These are phyloP conservation scores for Melikaiella ostensackeni DNA, from an alignment of 2,888 invertebrate genomes.

Conservation along the genomic window DNA sequence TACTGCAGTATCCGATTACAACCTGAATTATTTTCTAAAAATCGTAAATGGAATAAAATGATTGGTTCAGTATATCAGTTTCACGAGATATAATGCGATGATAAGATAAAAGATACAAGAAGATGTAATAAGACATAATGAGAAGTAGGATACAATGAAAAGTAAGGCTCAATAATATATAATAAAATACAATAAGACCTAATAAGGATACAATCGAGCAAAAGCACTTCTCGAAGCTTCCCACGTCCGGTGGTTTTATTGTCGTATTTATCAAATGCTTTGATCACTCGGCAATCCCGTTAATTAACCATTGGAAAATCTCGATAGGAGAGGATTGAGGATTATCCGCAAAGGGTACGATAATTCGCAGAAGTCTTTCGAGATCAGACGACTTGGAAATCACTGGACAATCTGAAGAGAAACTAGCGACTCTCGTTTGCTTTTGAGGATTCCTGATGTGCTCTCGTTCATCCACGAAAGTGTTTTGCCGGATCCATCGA, in stretches of 20 bases:
- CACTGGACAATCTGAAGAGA: constrained; percentile 25
- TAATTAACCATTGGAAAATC: constrained; percentile 37
- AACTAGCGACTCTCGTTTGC: constrained; percentile 1
- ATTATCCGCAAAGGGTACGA: constrained; percentile 37
- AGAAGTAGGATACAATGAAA: neutral
- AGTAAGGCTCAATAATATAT: neutral
- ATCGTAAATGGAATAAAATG: constrained; percentile 6
- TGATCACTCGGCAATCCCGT: constrained; percentile 31
- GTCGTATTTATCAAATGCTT: constrained; percentile 29
- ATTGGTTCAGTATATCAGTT: neutral
- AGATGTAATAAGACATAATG: constrained; percentile 13
- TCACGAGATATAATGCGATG: neutral
- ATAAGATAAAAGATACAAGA: neutral
- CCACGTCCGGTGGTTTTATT: constrained; percentile 22
- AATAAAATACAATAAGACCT: constrained; percentile 12
- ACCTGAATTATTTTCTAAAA: neutral
- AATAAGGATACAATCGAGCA: constrained; percentile 35
- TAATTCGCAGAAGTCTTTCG: constrained; percentile 35
- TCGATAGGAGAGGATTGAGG: constrained; percentile 29
- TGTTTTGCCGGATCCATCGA: constrained; percentile 20
- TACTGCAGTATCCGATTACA: constrained; percentile 13
- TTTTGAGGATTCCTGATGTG: constrained; percentile 14
- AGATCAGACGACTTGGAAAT: constrained; percentile 33
- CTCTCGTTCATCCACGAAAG: constrained; percentile 11
- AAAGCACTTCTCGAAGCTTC: constrained; percentile 12